Evolutionary conservation across 1,140 invertebrate genomes (phyloP).

Genomic region (Aricia agestis): DNA sequence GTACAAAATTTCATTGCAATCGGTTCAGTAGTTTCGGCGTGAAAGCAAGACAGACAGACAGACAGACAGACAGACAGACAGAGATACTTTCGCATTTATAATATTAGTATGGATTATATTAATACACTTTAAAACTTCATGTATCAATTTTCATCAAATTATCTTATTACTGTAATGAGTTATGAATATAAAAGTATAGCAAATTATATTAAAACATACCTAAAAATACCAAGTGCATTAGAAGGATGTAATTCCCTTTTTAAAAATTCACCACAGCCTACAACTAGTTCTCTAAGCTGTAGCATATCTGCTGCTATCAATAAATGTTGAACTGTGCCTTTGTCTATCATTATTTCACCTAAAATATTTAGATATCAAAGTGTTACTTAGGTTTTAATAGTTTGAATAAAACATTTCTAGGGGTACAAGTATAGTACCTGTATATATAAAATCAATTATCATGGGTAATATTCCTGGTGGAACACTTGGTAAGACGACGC

Average conservation of each 20-base stretch:
- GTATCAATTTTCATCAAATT: too few relatives aligned
- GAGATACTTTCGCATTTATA: too few relatives aligned
- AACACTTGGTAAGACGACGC: slow-evolving; percentile 87
- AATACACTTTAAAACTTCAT: too few relatives aligned
- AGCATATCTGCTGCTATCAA: slow-evolving; percentile 95
- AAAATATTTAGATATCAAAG: slow-evolving; percentile 22
- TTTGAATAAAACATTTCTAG: too few relatives aligned
- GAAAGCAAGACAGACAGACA: too few relatives aligned
- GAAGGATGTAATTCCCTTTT: slow-evolving; percentile 91
- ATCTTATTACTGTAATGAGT: too few relatives aligned
- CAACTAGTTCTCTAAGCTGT: slow-evolving; percentile 89
- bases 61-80: too few relatives aligned
- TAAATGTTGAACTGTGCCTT: slow-evolving; percentile 92
- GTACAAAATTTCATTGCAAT: too few relatives aligned
- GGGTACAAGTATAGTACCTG: slow-evolving; percentile 75
- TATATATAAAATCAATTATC: slow-evolving; percentile 93
- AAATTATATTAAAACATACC: slow-evolving; percentile 49
- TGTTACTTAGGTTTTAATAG: neutral
- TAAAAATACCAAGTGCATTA: slow-evolving; percentile 93
- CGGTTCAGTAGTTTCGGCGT: too few relatives aligned
- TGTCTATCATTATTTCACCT: slow-evolving; percentile 73
- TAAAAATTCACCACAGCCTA: slow-evolving; percentile 91
- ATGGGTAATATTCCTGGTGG: slow-evolving; percentile 83
- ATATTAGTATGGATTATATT: too few relatives aligned
- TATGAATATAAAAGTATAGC: neutral